Base-by-base conservation (phyloP, 2,113 vertebrate species). In the Oreochromis spilurus region DNA sequence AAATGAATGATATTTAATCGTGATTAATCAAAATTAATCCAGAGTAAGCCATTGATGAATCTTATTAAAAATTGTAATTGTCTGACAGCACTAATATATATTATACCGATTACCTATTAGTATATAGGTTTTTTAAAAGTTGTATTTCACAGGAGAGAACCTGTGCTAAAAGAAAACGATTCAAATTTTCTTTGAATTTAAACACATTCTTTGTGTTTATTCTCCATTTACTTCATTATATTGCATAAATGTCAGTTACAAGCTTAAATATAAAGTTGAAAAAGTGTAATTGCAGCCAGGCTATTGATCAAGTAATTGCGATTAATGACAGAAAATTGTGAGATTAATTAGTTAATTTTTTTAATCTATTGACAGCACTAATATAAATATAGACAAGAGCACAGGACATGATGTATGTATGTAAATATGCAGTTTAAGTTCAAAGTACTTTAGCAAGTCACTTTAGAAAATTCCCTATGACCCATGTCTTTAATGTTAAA, bases 401-500 rank as follows among this genome's bases (percentile, higher is more conserved):
- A 62, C 17, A 58, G 24, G 17, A 53, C 24, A 14, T 31, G 55
- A 36, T 65, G 31, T 5, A 36, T 62, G 38, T 40, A 40, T 65
- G 31, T 65, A 65, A 43, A 80, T 57, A 65, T 14, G 9, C 9
- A 17, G 50, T 72, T 79, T 55, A 40, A 21, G 9, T 54, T 36
- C 31, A 72, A 36, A n/a, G 45, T 52, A 24, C 31, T 31, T 81
- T 43, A 82, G 11, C 31, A 31, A 40, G 50, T 81, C 57, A 16
- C 40, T 83, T 79, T 19, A 58, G 21, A 75, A 84, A 45, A 81
- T 52, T 54, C 21, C 26, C 50, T 38, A 5, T 14, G 38, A 70
- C 60, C 38, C n/a, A 4, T 82, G 50, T 82, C 45, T 85, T 82
- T 70, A 82, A 83, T 80, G 83, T 86, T 81, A 83, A 87, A 84